Percentiles rank a stretch among this genome's conserved stretches.
These are phyloP conservation scores for Rousettus leschenaultii DNA, from an alignment of 2,113 vertebrate species.

Conservation along the genomic window DNA sequence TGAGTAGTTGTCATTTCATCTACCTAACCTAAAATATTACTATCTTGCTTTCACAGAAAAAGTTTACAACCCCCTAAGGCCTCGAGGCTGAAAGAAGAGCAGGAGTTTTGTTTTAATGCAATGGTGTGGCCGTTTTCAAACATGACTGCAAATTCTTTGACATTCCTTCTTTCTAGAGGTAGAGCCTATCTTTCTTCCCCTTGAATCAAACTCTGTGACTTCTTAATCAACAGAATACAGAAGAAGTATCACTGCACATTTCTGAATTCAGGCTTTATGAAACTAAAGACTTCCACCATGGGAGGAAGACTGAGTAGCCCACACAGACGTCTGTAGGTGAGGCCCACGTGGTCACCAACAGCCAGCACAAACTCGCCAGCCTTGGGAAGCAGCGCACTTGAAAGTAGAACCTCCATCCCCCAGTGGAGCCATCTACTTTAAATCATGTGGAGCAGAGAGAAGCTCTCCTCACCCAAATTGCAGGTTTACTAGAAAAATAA, in stretches of 20 bases:
- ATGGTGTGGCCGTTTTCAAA: neutral
- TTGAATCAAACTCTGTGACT: neutral
- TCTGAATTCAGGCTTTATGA: neutral
- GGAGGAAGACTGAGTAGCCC: neutral
- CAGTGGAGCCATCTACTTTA: neutral
- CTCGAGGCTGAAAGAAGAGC: neutral
- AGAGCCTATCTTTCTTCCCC: neutral
- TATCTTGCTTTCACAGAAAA: neutral
- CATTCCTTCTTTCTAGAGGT: neutral
- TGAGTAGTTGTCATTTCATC: neutral
- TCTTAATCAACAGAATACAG: neutral
- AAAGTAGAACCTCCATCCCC: neutral
- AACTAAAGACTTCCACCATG: neutral
- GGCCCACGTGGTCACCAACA: too few species aligned
- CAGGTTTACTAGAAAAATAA: conserved; percentile 1
- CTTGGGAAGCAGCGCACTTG: neutral
- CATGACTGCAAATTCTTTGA: neutral
- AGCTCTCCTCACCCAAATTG: neutral
- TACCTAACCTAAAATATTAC: neutral
- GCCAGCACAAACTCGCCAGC: neutral
- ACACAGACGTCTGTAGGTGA: neutral
- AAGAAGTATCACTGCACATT: neutral
- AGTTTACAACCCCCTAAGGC: neutral
- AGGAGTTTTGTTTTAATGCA: neutral
- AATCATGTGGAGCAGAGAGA: neutral